Percentiles rank a stretch among this genome's conserved stretches.
These are phyloP conservation scores for Xylota sylvarum DNA, from an alignment of 2,888 invertebrate genomes.

Conservation along the genomic window DNA sequence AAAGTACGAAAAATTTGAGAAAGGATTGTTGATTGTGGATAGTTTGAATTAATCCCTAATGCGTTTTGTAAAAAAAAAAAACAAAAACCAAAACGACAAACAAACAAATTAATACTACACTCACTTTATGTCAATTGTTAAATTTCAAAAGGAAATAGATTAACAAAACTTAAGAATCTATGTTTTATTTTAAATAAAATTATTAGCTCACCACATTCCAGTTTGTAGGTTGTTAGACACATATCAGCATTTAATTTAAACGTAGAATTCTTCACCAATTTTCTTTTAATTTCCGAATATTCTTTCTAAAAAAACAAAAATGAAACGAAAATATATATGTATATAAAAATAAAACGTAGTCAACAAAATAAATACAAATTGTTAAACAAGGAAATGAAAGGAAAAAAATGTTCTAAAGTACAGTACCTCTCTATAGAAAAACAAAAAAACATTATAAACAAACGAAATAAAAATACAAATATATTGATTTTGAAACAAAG, in stretches of 20 bases:
- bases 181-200: slow-evolving; percentile 55
- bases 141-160: slow-evolving; percentile 57
- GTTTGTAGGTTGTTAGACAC: slow-evolving; percentile 76
- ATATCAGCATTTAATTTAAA: slow-evolving; percentile 68
- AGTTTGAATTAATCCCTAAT: slow-evolving; percentile 23
- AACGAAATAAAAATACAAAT: slow-evolving; percentile 30
- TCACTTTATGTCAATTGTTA: slow-evolving; percentile 67
- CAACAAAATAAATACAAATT: slow-evolving; percentile 33
- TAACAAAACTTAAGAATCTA: slow-evolving; percentile 43
- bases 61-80: slow-evolving; percentile 26
- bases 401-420: slow-evolving; percentile 70
- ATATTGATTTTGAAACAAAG: slow-evolving; percentile 41
- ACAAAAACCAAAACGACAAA: neutral
- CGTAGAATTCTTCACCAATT: slow-evolving; percentile 9
- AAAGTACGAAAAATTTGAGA: slow-evolving; percentile 8
- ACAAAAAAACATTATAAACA: slow-evolving; percentile 35
- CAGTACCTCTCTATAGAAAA: slow-evolving; percentile 72
- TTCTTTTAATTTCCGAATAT: slow-evolving; percentile 3
- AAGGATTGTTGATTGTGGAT: slow-evolving; percentile 30
- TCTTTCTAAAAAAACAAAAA: slow-evolving; percentile 1
- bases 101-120: slow-evolving; percentile 12
- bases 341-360: neutral
- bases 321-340: neutral
- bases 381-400: slow-evolving; percentile 60
- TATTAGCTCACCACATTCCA: slow-evolving; percentile 75